These are phyloP conservation scores for Lateolabrax maculatus DNA, from an alignment of 2,797 vertebrate species.

Conservation along the genomic window DNA sequence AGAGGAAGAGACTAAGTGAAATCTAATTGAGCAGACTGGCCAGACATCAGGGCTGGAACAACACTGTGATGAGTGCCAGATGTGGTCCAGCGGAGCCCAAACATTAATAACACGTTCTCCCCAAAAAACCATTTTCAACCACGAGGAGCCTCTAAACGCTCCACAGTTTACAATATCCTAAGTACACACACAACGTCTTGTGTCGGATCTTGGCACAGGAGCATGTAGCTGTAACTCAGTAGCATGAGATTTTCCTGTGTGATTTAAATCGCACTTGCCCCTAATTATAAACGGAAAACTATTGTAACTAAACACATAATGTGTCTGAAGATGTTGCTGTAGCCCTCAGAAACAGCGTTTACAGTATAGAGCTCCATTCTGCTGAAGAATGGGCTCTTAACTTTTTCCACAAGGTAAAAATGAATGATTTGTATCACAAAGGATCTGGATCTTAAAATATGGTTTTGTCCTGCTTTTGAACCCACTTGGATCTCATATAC, in stretches of 20 bases:
- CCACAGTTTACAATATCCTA: slow-evolving; percentile 78
- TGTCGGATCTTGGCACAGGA: slow-evolving; percentile 67
- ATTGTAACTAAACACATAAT: slow-evolving; percentile 46
- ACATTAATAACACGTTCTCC: slow-evolving; percentile 86
- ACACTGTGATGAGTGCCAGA: slow-evolving; percentile 86
- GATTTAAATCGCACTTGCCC: slow-evolving; percentile 73
- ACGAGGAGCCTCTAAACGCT: slow-evolving; percentile 76
- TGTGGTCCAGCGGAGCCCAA: slow-evolving; percentile 82
- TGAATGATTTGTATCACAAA: slow-evolving; percentile 57
- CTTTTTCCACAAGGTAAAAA: slow-evolving; percentile 53
- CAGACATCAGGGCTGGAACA: slow-evolving; percentile 87
- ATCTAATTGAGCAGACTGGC: slow-evolving; percentile 86
- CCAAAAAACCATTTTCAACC: slow-evolving; percentile 78
- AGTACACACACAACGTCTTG: slow-evolving; percentile 73
- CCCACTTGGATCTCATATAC: slow-evolving; percentile 46
- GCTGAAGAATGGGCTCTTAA: slow-evolving; percentile 46
- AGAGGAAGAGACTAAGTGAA: slow-evolving; percentile 86
- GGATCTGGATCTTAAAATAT: slow-evolving; percentile 68
- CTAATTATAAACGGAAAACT: slow-evolving; percentile 66
- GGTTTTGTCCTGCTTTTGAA: slow-evolving; percentile 74
- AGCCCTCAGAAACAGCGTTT: slow-evolving; percentile 26
- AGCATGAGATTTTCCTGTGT: slow-evolving; percentile 67
- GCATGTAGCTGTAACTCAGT: slow-evolving; percentile 68
- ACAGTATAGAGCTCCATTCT: slow-evolving; percentile 23
- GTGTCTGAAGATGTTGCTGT: slow-evolving; percentile 20